phyloP scores from a whole-genome alignment of 2,888 invertebrate genomes.

The Morpho helenor region DNA sequence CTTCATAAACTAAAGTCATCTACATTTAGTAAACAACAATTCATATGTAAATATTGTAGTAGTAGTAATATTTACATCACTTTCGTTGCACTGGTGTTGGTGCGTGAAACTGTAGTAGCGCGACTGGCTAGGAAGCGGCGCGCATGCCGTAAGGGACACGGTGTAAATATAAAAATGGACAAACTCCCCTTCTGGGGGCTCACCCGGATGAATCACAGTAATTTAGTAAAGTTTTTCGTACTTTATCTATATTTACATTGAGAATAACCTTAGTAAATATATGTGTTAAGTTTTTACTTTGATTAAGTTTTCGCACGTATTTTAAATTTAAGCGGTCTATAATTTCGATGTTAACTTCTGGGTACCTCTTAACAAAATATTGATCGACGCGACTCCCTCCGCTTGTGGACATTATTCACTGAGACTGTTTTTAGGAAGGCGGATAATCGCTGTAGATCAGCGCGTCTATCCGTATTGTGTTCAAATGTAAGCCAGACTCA shows the following conservation, averaged over 20 bases:
- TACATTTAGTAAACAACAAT: constrained; percentile 60
- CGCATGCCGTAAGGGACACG: constrained; percentile 75
- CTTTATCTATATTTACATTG: constrained; percentile 44
- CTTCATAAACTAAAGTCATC: constrained; percentile 44
- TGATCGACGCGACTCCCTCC: constrained; percentile 61
- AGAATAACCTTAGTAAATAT: constrained; percentile 36
- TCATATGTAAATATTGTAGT: constrained; percentile 67
- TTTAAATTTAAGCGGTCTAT: constrained; percentile 59
- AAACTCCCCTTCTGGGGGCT: constrained; percentile 75
- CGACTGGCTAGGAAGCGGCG: constrained; percentile 74
- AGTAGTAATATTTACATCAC: constrained; percentile 73
- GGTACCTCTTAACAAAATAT: constrained; percentile 63
- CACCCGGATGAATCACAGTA: constrained; percentile 73
- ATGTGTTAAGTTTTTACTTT: constrained; percentile 10
- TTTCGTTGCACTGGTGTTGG: constrained; percentile 70
- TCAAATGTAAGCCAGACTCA: constrained; percentile 51
- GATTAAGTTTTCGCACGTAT: constrained; percentile 25
- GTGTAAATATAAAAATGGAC: constrained; percentile 78
- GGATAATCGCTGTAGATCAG: constrained; percentile 62
- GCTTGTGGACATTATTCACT: constrained; percentile 59
- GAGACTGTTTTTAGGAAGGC: constrained; percentile 41
- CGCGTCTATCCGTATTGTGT: constrained; percentile 54
- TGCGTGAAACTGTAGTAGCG: constrained; percentile 72
- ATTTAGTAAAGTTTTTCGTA: constrained; percentile 52
- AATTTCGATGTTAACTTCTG: constrained; percentile 59